Percentiles rank a stretch among this genome's conserved stretches.
Conservation (phyloP, 1,140 invertebrate genomes). For the Melitaea cinxia region DNA sequence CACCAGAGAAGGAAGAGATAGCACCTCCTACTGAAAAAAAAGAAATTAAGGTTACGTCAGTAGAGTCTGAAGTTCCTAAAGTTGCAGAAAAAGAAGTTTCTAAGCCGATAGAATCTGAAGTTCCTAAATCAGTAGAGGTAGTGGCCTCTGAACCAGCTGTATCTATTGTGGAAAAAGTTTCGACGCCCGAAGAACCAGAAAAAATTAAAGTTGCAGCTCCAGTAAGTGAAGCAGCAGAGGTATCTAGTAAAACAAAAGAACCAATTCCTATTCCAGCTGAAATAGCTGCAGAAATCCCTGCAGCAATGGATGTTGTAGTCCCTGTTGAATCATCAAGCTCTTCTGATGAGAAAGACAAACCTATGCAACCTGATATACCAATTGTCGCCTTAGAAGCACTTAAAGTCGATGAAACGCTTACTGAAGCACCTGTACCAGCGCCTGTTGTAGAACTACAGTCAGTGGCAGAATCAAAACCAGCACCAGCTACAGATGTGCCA, state of each 20-base stretch:
- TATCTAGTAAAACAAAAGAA: constrained; percentile 36
- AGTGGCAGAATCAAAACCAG: neutral
- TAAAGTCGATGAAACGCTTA: constrained; percentile 24
- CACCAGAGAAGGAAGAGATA: constrained; percentile 24
- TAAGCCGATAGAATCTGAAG: constrained; percentile 29
- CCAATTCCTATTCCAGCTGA: constrained; percentile 33
- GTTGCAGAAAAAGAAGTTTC: constrained; percentile 8
- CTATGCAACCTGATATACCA: constrained; percentile 29
- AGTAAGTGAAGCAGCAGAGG: constrained; percentile 31
- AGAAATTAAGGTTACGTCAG: constrained; percentile 35
- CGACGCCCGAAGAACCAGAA: constrained; percentile 19
- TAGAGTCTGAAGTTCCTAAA: constrained; percentile 20
- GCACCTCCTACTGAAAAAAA: constrained; percentile 34
- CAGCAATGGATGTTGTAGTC: constrained; percentile 12
- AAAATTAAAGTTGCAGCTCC: constrained; percentile 24
- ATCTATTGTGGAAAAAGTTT: constrained; percentile 23
- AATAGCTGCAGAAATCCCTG: constrained; percentile 18
- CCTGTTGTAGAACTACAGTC: constrained; percentile 1
- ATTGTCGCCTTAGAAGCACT: constrained; percentile 25
- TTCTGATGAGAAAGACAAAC: constrained; percentile 9
- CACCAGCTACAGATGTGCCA: constrained; percentile 8
- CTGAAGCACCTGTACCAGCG: neutral
- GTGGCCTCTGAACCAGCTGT: neutral
- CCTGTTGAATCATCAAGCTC: constrained; percentile 14
- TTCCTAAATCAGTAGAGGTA: constrained; percentile 41